Base-by-base conservation (phyloP, 2,113 vertebrate species). In the Petrocephalus zakoni region DNA sequence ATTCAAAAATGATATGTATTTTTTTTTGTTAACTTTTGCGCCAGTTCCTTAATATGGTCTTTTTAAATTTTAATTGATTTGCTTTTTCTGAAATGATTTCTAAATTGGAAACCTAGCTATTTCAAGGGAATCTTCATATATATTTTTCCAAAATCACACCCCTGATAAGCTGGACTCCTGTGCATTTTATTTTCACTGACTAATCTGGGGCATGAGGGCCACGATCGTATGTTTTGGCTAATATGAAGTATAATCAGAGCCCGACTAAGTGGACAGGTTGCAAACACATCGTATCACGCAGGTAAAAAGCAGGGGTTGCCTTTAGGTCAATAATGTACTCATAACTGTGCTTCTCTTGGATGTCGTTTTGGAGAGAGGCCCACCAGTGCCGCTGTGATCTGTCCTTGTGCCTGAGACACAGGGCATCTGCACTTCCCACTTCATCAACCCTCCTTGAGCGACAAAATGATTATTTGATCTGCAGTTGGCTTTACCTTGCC, bases 111-210 rank as follows among this genome's bases (percentile, higher is more conserved):
- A 19, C 72, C 5, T 78, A 19, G 34, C 7, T 78, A 78, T 78
- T 78, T 78, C 72, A 6, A 25, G 13, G 34, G 25, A 37, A 37
- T 78, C 5, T 42, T 78, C 34, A 78, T 34, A 1, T 78, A 15
- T 42, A 10, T 42, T 78, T 17, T 78, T 88, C 89, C 51, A 82
- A 87, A 90, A 52, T 88, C 86, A 68, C 34, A 85, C 85, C 91
- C 92, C 91, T 92, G 91, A 94, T 93, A 89, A 88, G 90, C 92
- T 34, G 68, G 42, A 90, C 92, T 92, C 91, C 94, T 93, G 92
- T 92, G 91, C 83, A 81, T 88, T 68, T 90, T 92, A 91, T 93
- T 92, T 94, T 90, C 91, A 90, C 68, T 47, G 81, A 90, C 91
- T 91, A 92, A 91, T 90, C 89, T 91, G 89, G 91, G 89, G 92